These are phyloP conservation scores for Teleopsis dalmanni DNA, from an alignment of 1,140 invertebrate genomes.

Conservation along the genomic window DNA sequence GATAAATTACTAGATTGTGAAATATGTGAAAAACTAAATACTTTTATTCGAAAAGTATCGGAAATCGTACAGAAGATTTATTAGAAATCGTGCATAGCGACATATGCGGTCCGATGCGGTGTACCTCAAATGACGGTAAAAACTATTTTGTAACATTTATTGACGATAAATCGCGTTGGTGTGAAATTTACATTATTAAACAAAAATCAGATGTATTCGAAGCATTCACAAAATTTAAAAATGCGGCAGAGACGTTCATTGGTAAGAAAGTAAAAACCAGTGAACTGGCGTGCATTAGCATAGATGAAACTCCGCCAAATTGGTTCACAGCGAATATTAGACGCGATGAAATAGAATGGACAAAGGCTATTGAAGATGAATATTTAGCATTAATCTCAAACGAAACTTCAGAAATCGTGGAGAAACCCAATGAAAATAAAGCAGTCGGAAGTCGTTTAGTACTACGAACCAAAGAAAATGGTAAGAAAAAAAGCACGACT, in stretches of 20 bases:
- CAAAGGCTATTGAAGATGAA: constrained; percentile 22
- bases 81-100: no score
- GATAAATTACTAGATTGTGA: constrained; percentile 3
- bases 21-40: constrained; percentile 7
- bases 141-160: no score
- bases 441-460: constrained; percentile 26
- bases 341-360: neutral
- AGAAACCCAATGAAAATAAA: constrained; percentile 21
- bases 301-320: neutral
- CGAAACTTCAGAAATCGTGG: constrained; percentile 30
- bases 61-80: no score
- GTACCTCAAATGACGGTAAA: no score
- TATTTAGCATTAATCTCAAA: constrained; percentile 24
- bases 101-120: no score
- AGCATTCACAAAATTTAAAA: constrained; percentile 1
- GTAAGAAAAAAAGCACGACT: constrained; percentile 42
- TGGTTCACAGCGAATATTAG: neutral
- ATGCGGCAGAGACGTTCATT: constrained; percentile 5
- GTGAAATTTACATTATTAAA: no score
- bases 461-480: constrained; percentile 26
- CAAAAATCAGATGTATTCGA: neutral
- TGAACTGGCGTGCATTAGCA: neutral
- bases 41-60: no score
- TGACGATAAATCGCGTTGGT: no score
- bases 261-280: neutral